These are phyloP conservation scores for Baryphthengus martii DNA, from an alignment of 2,113 vertebrate species.

Conservation along the genomic window DNA sequence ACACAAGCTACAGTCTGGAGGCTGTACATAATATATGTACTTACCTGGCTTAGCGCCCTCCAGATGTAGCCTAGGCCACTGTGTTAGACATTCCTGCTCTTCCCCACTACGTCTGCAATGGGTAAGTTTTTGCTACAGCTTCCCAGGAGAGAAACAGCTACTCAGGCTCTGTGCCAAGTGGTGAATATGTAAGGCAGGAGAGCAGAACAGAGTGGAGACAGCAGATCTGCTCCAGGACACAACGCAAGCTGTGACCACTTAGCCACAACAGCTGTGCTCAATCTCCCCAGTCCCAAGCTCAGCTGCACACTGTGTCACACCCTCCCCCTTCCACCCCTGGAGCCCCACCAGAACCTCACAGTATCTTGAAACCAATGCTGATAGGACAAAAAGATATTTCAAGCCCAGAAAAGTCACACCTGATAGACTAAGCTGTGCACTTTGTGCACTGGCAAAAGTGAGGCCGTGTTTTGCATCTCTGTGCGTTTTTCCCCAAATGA, in stretches of 20 bases:
- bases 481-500: background rate
- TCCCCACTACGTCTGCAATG: background rate
- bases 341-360: background rate
- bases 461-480: background rate
- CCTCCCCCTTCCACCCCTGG: background rate
- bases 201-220: background rate
- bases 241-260: background rate
- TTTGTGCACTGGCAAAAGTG: background rate
- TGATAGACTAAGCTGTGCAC: background rate
- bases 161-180: background rate
- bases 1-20: background rate
- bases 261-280: background rate
- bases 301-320: background rate
- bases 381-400: background rate
- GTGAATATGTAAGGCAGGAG: background rate
- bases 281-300: rapidly evolving
- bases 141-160: background rate
- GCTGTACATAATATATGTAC: background rate
- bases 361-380: background rate
- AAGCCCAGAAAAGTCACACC: background rate
- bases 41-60: background rate
- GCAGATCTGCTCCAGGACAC: background rate
- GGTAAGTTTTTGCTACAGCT: background rate
- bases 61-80: background rate
- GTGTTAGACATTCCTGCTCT: background rate